Base-by-base conservation (phyloP, 2,113 vertebrate genomes). In the Zosterops pallidus region DNA sequence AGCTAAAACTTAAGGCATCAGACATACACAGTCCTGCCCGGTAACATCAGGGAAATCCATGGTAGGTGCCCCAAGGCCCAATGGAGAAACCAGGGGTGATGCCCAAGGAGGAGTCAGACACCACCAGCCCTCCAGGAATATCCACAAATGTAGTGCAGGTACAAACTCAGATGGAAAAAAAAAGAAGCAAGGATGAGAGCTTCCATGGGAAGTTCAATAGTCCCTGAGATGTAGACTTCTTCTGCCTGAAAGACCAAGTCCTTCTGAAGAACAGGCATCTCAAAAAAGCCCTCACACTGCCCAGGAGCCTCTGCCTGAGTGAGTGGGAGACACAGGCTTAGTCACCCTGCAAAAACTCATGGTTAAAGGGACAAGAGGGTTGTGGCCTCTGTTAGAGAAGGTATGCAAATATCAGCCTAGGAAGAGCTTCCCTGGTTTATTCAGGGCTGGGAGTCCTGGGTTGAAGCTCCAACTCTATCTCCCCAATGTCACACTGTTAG, bases 31-130 rank as follows among this genome's bases (percentile, higher is more conserved):
- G 29, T 9, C 12, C 31, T 17, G 47, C n/a, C 62, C 2, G 1
- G 15, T 15, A 33, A 28, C 46, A 26, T 7, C 0, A 0, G 22
- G 53, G 23, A 55, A 16, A 62, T 23, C 67, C 59, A 16, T 0
- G 1, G 41, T 11, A 64, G 44, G 6, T 85, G 52, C 25, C 56
- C 65, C 7, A 44, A 64, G 37, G 28, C 6, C 24, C 44, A 16
- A 47, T 44, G 37, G 42, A 69, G 31, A 72, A 83, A 25, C 12
- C 4, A 1, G 31, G 80, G 7, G 12, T n/a, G 37, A 47, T 49
- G 31, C 7, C 31, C 63, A n/a, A 28, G 42, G 33, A 64, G 42
- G 52, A 55, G 13, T 1, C 0, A 1, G 59, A 24, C 25, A 33
- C 12, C 53, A 64, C 9, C 26, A 78, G 14, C 13, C 16, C 39